These are phyloP conservation scores for Antheraea assamensis DNA, from an alignment of 2,888 invertebrate species.

Conservation along the genomic window DNA sequence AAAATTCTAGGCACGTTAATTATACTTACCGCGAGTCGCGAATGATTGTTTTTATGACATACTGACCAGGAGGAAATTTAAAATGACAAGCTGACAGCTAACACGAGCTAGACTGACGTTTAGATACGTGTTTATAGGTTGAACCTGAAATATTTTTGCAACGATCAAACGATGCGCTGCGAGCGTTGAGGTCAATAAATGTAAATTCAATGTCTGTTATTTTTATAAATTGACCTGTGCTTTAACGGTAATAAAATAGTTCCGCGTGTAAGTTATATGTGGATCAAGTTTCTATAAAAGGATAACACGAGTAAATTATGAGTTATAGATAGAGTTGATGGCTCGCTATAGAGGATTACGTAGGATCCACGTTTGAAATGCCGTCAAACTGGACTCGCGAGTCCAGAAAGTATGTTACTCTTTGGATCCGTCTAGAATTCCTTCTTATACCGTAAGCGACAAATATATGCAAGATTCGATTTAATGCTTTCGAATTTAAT, in stretches of 20 bases:
- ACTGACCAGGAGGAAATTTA: conserved; percentile 58
- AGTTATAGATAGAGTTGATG: conserved; percentile 34
- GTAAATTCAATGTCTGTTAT: background rate
- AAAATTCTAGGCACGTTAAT: conserved; percentile 2
- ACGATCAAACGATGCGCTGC: conserved; percentile 9
- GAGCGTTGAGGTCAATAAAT: conserved; percentile 11
- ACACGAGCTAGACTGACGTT: conserved; percentile 41
- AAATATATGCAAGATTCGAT: background rate
- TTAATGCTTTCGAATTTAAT: background rate
- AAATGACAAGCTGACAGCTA: conserved; percentile 55
- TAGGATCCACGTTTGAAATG: conserved; percentile 57
- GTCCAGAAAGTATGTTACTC: conserved; percentile 54
- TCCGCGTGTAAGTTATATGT: conserved; percentile 10
- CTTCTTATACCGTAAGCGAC: conserved; percentile 29
- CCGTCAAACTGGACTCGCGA: conserved; percentile 54
- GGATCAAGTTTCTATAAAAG: conserved; percentile 29
- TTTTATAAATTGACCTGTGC: background rate
- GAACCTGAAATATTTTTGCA: background rate
- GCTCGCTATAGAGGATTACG: conserved; percentile 39
- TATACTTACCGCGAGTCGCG: background rate
- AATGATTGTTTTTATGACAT: conserved; percentile 42
- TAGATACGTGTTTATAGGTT: background rate
- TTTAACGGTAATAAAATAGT: conserved; percentile 3
- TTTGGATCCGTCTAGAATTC: conserved; percentile 54
- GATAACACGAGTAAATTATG: conserved; percentile 34